A percentile compares a stretch with the other conserved stretches of the same genome.
phyloP scores from a whole-genome alignment of 2,113 vertebrate species.

The Tetraodon nigroviridis region DNA sequence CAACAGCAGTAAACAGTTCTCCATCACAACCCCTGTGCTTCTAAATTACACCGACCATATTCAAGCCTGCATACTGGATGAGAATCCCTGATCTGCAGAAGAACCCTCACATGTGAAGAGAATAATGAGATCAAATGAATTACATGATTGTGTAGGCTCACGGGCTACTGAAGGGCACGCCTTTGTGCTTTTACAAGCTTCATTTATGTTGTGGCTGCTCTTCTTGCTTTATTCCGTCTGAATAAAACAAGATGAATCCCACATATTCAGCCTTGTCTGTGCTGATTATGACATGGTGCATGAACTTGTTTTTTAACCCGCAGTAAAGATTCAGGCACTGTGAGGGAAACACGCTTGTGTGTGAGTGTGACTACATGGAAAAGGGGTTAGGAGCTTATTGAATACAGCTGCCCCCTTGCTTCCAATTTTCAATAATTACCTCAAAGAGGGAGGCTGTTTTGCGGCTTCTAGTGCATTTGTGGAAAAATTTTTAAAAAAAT shows the following conservation, averaged over 20 bases:
- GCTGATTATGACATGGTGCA: constrained; percentile 58
- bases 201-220: constrained; percentile 57
- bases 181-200: constrained; percentile 45
- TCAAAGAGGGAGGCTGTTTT: constrained; percentile 43
- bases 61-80: not conserved
- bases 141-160: constrained; percentile 26
- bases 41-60: constrained; percentile 13
- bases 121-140: constrained; percentile 53
- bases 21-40: not conserved
- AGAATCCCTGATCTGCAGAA: constrained; percentile 20
- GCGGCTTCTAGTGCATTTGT: constrained; percentile 34
- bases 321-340: constrained; percentile 56
- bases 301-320: constrained; percentile 67
- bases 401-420: constrained; percentile 40
- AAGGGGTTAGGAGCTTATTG: constrained; percentile 37
- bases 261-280: constrained; percentile 60
- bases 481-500: constrained; percentile 10
- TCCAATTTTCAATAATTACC: constrained; percentile 54
- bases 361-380: constrained; percentile 21
- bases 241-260: constrained; percentile 19
- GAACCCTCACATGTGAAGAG: constrained; percentile 21
- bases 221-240: constrained; percentile 38
- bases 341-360: constrained; percentile 31
- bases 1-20: constrained; percentile 1
- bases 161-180: constrained; percentile 24